Base-by-base conservation (phyloP, 1,140 invertebrate genomes). In the Penaeus japonicus region DNA sequence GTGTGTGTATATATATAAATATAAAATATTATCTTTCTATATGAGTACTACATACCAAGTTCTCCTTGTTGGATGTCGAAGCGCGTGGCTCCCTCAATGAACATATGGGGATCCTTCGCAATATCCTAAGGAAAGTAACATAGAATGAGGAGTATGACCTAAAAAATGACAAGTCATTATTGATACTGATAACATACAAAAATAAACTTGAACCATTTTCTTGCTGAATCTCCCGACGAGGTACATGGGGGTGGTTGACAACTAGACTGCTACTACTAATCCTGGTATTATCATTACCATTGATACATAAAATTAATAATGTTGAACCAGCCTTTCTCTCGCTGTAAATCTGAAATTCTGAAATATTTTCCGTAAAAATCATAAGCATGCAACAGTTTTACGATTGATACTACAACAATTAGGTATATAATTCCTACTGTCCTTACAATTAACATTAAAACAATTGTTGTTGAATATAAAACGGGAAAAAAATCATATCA, bases 241-340 rank as follows among this genome's bases (percentile, higher is more conserved):
- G n/a, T n/a, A n/a, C n/a, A n/a, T n/a, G n/a, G n/a, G n/a, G n/a
- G n/a, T n/a, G n/a, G n/a, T n/a, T n/a, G n/a, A n/a, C n/a, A n/a
- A n/a, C n/a, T n/a, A n/a, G n/a, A 30, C 24, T n/a, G 15, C 24
- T 77, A 17, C 32, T 17, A 62, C 92, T 92, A 92, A 95, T 95
- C 98, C 35, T 95, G 91, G 85, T 95, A 94, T 32, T 95, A 95
- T 87, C 94, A 93, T 91, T 95, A 94, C n/a, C n/a, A n/a, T n/a
- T n/a, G n/a, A n/a, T n/a, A n/a, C n/a, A n/a, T n/a, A n/a, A n/a
- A n/a, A n/a, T n/a, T n/a, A n/a, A n/a, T n/a, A n/a, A n/a, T n/a
- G n/a, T n/a, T n/a, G n/a, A n/a, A n/a, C n/a, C n/a, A n/a, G n/a
- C n/a, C n/a, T n/a, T n/a, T n/a, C n/a, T n/a, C n/a, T n/a, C n/a